phyloP scores from a whole-genome alignment of 2,888 invertebrate species.

The Tuta absoluta region DNA sequence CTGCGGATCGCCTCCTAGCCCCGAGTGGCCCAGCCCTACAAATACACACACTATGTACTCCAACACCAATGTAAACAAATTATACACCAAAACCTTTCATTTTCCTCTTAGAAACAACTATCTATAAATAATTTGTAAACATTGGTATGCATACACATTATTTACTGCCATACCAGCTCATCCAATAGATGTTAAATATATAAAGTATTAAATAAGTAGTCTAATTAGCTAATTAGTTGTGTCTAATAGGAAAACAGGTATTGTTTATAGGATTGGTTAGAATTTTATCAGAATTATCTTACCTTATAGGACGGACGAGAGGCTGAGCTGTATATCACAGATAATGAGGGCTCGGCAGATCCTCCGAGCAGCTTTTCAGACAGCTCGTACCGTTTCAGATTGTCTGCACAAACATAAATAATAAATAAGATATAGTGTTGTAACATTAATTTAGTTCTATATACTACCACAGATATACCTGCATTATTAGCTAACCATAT shows the following conservation, averaged over 20 bases:
- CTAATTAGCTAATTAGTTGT: constrained; percentile 2
- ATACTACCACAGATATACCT: neutral
- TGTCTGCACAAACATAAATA: constrained; percentile 54
- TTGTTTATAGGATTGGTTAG: constrained; percentile 1
- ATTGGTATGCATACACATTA: neutral
- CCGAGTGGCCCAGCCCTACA: constrained; percentile 85
- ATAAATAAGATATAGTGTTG: neutral
- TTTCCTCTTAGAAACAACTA: constrained; percentile 6
- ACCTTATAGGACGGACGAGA: constrained; percentile 82
- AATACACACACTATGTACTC: constrained; percentile 32
- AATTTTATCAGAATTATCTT: constrained; percentile 30
- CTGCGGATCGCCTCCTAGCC: constrained; percentile 83
- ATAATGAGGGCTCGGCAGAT: constrained; percentile 81
- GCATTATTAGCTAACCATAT: constrained; percentile 21
- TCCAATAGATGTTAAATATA: neutral
- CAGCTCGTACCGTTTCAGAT: constrained; percentile 74
- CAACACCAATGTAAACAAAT: constrained; percentile 13
- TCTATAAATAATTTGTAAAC: constrained; percentile 15
- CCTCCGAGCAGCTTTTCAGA: constrained; percentile 77
- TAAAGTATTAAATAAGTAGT: neutral
- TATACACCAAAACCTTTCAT: neutral
- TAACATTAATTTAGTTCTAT: neutral
- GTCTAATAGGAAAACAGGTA: constrained; percentile 25
- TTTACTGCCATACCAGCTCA: constrained; percentile 2
- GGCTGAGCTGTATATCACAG: constrained; percentile 83